Base-by-base conservation (phyloP, 2,888 invertebrate species). In the Ectemnius continuus region DNA sequence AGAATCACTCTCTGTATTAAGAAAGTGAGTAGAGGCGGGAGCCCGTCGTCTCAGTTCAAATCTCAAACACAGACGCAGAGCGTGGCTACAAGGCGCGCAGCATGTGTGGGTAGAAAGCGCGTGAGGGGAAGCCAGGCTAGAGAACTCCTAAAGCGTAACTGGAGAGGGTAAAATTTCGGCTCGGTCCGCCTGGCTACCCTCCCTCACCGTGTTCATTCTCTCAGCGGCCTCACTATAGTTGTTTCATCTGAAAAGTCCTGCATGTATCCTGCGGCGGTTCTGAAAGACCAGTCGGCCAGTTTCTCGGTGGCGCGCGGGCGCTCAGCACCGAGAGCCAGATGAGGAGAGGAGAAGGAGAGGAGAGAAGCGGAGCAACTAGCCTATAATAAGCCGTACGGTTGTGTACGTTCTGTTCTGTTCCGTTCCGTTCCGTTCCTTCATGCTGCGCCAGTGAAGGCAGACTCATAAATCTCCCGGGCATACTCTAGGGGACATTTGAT, bases 401-500 rank as follows among this genome's bases (percentile, higher is more conserved):
- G 85, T 86, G 88, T 86, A 85, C 82, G 85, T 85, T 88, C 86
- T 82, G 84, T 83, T 89, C 83, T 84, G 85, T 87, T 88, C 82
- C 83, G 85, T 87, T 87, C 86, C 85, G 88, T 88, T 88, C 86
- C 86, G 88, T 88, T 88, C 86, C 85, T 89, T 86, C 87, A 88
- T 87, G 88, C 88, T 85, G 88, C 85, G 88, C 88, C 87, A 87
- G 88, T 87, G 84, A 88, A 89, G 88, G 89, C 86, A 89, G 90
- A 90, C 89, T 85, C 88, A 90, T 90, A 90, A 90, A 91, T 90
- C 90, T 90, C 88, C 78, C 82, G 86, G 88, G 88, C 89, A 89
- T 91, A 90, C 89, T 90, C 89, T 88, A 86, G 89, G 90, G 89
- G 91, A 90, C 90, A 91, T 91, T 91, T 90, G 91, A 91, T 91